Evolutionary conservation across 2,888 invertebrate genomes (phyloP).

Genomic region (Harpalus rufipes): DNA sequence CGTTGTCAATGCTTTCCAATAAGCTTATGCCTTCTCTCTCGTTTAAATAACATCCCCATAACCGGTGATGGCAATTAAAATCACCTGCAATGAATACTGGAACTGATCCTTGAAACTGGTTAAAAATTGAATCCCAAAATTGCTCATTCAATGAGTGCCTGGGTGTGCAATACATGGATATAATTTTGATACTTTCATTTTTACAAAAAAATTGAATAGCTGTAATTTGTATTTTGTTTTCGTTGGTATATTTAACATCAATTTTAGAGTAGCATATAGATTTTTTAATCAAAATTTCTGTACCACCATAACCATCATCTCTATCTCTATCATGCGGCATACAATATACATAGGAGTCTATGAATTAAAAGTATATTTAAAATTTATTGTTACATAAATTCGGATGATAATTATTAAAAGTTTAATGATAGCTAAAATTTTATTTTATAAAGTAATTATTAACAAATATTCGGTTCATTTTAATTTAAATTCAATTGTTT

Average conservation of each 20-base stretch:
- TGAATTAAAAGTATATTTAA: no score
- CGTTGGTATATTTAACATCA: background rate
- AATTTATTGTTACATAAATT: no score
- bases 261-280: conserved; percentile 6
- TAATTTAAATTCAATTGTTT: no score
- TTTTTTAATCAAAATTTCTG: conserved; percentile 20
- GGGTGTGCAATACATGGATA: conserved; percentile 7
- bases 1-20: conserved; percentile 23
- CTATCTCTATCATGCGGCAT: no score
- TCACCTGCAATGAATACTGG: conserved; percentile 11
- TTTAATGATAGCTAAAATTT: no score
- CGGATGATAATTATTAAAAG: no score
- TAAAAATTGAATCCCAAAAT: conserved; percentile 16
- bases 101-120: background rate
- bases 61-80: conserved; percentile 23
- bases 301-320: conserved; percentile 20
- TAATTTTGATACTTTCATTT: background rate
- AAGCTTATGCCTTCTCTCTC: background rate
- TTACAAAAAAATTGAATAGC: background rate
- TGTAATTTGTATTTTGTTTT: conserved; percentile 29
- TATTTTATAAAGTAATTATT: no score
- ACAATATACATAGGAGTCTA: no score
- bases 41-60: conserved; percentile 5
- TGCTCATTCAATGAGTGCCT: conserved; percentile 11
- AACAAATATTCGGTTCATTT: no score